Base-by-base conservation (phyloP, 2,888 invertebrate species). In the Oscheius sp. region DNA sequence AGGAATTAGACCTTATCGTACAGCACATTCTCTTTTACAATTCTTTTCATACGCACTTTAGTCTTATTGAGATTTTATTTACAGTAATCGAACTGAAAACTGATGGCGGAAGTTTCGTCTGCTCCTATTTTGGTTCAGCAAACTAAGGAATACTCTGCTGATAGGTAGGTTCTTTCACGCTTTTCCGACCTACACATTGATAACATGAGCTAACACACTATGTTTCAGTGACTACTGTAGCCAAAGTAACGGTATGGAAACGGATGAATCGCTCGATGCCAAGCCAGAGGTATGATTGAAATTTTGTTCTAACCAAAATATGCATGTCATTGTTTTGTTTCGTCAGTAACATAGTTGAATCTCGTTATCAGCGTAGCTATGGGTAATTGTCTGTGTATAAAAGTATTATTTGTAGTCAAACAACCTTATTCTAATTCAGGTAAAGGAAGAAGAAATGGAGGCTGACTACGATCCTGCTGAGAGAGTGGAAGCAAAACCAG, bases 61-160 rank as follows among this genome's bases (percentile, higher is more conserved):
- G n/a, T 49, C 43, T 1, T 45, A 9, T 16, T 41, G 5, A 21
- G 18, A 45, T 43, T 9, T 9, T 16, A 9, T 45, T 63, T 63
- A 6, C 63, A 66, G 66, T 27, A 23, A 52, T 66, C 66, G 29
- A 69, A 53, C 61, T 21, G 29, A 77, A 75, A 69, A 53, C 61
- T 21, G 29, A 77, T 77, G 77, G 68, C 77, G 18, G 75, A 75
- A 29, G 70, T 77, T 16, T n/a, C n/a, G n/a, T 72, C 75, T 43
- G 61, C 68, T 43, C 53, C 69, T 12, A 56, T 52, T 25, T 49
- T 77, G 59, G 41, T 58, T 25, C 41, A 73, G 52, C 69, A 72
- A n/a, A 61, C 58, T 29, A 63, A 56, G 55, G 76, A 75, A 16
- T 69, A 59, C 41, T 68, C 69, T 52, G 59, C 66, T 41, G 58